These are phyloP conservation scores for Aphelenchoides fujianensis DNA, from an alignment of 1,140 invertebrate species.

Conservation along the genomic window DNA sequence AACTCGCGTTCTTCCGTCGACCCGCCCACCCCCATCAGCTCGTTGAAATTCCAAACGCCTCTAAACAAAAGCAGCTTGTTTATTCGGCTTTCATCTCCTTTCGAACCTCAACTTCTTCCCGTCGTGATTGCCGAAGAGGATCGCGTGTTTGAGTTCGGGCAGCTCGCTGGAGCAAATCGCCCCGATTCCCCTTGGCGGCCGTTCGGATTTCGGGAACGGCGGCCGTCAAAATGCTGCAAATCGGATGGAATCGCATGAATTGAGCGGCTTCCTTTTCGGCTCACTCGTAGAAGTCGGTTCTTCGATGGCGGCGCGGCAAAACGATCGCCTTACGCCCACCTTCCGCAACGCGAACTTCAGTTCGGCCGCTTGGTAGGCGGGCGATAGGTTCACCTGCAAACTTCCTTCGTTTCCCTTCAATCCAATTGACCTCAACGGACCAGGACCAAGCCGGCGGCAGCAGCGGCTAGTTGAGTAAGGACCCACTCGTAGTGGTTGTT, in stretches of 20 bases:
- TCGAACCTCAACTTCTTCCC: too few species aligned
- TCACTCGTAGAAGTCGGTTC: constrained; percentile 41
- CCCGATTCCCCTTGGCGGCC: constrained; percentile 28
- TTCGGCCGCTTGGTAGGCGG: constrained; percentile 74
- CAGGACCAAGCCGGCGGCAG: constrained; percentile 75
- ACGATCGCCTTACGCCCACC: constrained; percentile 41
- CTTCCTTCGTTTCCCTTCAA: background rate
- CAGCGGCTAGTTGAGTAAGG: constrained; percentile 73
- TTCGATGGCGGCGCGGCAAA: constrained; percentile 30
- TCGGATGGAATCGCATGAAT: too few species aligned
- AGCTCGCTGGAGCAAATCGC: constrained; percentile 24
- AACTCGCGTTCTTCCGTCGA: constrained; percentile 62
- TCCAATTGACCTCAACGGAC: constrained; percentile 65
- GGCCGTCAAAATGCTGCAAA: background rate
- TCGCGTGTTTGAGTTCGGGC: constrained; percentile 47
- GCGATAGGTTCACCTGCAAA: constrained; percentile 77
- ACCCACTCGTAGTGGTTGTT: constrained; percentile 81
- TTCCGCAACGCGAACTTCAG: constrained; percentile 73
- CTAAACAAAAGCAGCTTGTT: too few species aligned
- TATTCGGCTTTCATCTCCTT: too few species aligned
- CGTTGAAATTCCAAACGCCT: constrained; percentile 41
- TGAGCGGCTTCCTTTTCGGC: background rate
- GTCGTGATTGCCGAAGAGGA: constrained; percentile 37
- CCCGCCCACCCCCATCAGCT: constrained; percentile 32
- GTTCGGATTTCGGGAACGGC: background rate